Evolutionary conservation across 1,140 invertebrate genomes (phyloP), one percentile per base, ranked within the genome.

Genomic region (Apis laboriosa): DNA sequence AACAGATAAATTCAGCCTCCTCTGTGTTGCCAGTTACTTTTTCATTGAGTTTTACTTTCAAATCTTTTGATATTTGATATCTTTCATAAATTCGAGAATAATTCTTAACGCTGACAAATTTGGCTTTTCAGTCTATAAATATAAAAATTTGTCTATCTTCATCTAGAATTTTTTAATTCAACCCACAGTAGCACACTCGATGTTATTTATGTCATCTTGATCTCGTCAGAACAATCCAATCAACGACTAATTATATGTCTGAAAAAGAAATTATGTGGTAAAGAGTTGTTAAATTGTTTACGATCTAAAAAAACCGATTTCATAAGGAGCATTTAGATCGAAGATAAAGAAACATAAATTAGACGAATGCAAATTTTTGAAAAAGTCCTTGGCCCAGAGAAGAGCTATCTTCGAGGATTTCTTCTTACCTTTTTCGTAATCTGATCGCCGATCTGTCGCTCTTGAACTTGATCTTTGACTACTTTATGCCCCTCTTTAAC

Each of bases 381-480:
- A 9, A 17, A 60, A 75, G 79, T 61, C 84, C 86, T 88, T 88
- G 87, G 70, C 76, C 79, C 74, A 85, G 24, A 85, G 67, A 72
- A 76, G 34, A 34, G 58, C 61, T 73, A 43, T 28, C 83, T 71
- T 58, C 61, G 55, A 73, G 34, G 51, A 56, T 15, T 58, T 60
- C 77, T 21, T 15, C 61, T 51, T 13, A 28, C 21, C 28, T 0
- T 70, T n/a, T 34, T 63, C 64, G 34, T 76, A 60, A 61, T 19
- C 34, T 61, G 15, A 13, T 15, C 61, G 60, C 73, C 53, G 49
- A 77, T 77, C 67, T 19, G n/a, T 76, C 68, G 83, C 21, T 88
- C 86, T 83, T 88, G 86, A 88, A 88, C 87, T 86, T 88, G 86
- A 88, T 81, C 70, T 56, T 51, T 15, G 67, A 49, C 64, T 73